Conservation (phyloP, 2,113 vertebrate species). For the Bubalus kerabau region DNA sequence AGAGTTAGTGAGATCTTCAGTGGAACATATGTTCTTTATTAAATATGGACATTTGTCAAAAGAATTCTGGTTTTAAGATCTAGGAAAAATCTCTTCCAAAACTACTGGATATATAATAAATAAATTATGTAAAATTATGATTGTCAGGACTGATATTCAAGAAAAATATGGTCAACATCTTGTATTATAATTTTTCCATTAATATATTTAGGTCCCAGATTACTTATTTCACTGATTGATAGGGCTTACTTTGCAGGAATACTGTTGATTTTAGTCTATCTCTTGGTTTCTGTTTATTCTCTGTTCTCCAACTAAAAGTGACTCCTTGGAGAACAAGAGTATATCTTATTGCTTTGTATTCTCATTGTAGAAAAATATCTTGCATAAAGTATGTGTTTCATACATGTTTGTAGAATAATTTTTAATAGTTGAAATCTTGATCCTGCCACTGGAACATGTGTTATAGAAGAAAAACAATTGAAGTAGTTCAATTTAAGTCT, state of each 20-base stretch:
- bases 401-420: not conserved
- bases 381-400: not conserved
- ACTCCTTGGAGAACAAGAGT: not conserved
- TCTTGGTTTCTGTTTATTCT: not conserved
- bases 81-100: not conserved
- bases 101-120: not conserved
- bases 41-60: not conserved
- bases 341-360: not conserved
- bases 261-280: not conserved
- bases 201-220: not conserved
- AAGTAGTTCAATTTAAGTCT: not conserved
- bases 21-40: not conserved
- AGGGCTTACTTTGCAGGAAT: not conserved
- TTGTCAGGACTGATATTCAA: not conserved
- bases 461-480: not conserved
- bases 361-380: not conserved
- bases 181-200: not conserved
- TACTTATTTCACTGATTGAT: not conserved
- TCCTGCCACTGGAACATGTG: not conserved
- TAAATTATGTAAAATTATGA: not conserved
- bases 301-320: not conserved
- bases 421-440: not conserved
- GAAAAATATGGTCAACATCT: not conserved
- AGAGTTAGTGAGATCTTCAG: not conserved
- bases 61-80: not conserved